Evolutionary conservation across 2,888 invertebrate species (phyloP).

Genomic region (Cephus pulcher): DNA sequence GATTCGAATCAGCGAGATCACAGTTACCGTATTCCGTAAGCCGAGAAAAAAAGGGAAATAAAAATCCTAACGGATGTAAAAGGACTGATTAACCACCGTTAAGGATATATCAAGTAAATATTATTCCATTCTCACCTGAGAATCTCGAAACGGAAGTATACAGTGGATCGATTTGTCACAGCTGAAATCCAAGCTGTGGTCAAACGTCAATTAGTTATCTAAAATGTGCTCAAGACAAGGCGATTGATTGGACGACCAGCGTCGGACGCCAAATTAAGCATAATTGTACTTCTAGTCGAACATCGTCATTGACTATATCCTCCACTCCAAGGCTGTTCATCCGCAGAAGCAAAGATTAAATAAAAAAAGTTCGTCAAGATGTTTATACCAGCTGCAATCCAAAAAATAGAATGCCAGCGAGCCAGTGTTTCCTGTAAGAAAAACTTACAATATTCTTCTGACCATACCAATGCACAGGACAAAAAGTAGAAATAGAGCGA

Average conservation of each 20-base stretch:
- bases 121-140: background rate
- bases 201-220: slow-evolving; percentile 22
- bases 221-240: slow-evolving; percentile 51
- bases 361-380: slow-evolving; percentile 82
- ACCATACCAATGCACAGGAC: background rate
- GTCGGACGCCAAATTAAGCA: slow-evolving; percentile 44
- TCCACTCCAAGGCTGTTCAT: slow-evolving; percentile 77
- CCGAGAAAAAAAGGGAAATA: background rate
- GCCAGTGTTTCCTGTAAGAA: slow-evolving; percentile 75
- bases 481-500: background rate
- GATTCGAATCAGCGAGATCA: background rate
- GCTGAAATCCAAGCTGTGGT: background rate
- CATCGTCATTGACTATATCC: slow-evolving; percentile 59
- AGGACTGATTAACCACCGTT: background rate
- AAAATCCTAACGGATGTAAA: background rate
- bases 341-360: slow-evolving; percentile 81
- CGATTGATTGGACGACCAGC: slow-evolving; percentile 39
- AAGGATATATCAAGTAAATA: background rate
- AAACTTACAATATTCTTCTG: background rate
- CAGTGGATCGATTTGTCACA: background rate
- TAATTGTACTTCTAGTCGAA: slow-evolving; percentile 38
- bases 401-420: slow-evolving; percentile 83
- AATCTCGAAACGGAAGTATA: background rate
- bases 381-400: slow-evolving; percentile 82
- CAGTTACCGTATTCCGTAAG: background rate